Percentiles rank a stretch among this genome's conserved stretches.
Conservation (phyloP, 2,797 vertebrate genomes). For the Chiropotes sagulatus region DNA sequence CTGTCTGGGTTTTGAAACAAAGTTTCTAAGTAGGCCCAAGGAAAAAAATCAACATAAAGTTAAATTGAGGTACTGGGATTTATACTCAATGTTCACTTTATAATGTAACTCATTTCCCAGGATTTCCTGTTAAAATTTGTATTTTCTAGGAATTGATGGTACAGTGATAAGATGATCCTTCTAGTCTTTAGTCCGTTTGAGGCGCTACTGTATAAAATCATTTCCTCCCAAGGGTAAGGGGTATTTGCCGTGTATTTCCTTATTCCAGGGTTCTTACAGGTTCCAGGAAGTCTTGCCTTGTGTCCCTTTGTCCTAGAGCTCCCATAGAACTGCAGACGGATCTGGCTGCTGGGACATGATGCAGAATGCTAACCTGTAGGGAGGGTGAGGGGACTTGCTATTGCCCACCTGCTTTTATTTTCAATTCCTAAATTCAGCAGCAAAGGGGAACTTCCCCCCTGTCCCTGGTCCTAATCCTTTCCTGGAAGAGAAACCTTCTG, state of each 20-base stretch:
- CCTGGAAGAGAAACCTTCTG: constrained; percentile 36
- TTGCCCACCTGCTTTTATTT: background rate
- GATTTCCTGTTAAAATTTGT: constrained; percentile 46
- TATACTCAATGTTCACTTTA: background rate
- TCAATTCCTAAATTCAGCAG: constrained; percentile 16
- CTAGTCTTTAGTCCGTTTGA: background rate
- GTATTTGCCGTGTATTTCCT: constrained; percentile 36
- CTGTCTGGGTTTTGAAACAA: background rate
- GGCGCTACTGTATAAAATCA: background rate
- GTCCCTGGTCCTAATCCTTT: constrained; percentile 36
- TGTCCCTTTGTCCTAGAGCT: background rate
- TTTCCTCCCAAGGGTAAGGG: background rate
- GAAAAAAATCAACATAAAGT: background rate
- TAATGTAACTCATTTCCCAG: background rate
- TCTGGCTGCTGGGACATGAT: background rate
- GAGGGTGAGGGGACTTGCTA: background rate
- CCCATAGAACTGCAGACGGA: background rate
- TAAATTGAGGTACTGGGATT: background rate
- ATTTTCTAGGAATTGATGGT: constrained; percentile 37
- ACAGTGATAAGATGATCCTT: background rate
- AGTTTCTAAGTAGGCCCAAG: background rate
- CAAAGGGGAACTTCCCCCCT: constrained; percentile 32
- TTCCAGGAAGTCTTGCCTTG: background rate
- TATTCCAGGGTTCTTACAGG: background rate
- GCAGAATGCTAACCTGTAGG: background rate